Percentiles rank a stretch among this genome's conserved stretches.
phyloP scores from a whole-genome alignment of 1,140 invertebrate genomes.

The Caenorhabditis elegans region DNA sequence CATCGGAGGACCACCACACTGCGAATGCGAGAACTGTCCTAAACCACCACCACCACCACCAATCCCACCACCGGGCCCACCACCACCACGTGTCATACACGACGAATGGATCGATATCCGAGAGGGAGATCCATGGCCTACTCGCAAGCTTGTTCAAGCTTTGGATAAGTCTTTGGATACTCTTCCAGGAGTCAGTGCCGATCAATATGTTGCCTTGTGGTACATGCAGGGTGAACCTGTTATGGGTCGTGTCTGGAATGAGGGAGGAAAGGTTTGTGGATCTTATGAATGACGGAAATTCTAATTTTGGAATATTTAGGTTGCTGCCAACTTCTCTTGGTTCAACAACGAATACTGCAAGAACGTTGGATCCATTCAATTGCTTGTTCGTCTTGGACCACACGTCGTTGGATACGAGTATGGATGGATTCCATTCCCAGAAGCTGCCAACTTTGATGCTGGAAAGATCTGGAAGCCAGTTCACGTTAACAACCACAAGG shows the following conservation, averaged over 20 bases:
- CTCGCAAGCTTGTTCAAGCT: too few relatives aligned
- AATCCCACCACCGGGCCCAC: too few relatives aligned
- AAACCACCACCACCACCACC: too few relatives aligned
- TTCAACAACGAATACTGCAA: conserved; percentile 34
- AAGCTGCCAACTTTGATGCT: conserved; percentile 51
- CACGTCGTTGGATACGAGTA: conserved; percentile 58
- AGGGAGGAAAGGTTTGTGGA: background rate
- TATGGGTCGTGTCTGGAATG: conserved; percentile 45
- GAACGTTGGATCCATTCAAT: conserved; percentile 20
- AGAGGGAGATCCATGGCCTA: too few relatives aligned
- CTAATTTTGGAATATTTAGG: conserved; percentile 43
- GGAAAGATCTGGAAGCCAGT: conserved; percentile 54
- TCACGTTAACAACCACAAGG: conserved; percentile 54
- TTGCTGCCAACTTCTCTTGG: too few relatives aligned
- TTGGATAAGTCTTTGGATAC: too few relatives aligned
- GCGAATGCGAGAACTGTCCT: too few relatives aligned
- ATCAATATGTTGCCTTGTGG: conserved; percentile 60
- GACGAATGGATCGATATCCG: too few relatives aligned
- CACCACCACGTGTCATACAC: too few relatives aligned
- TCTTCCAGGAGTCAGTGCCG: conserved; percentile 45
- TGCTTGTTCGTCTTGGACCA: conserved; percentile 55
- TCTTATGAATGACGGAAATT: background rate
- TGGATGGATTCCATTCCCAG: conserved; percentile 51
- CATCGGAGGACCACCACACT: too few relatives aligned
- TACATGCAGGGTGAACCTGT: conserved; percentile 48